These are phyloP conservation scores for Tachypleus tridentatus DNA, from an alignment of 1,140 invertebrate species.

Conservation along the genomic window DNA sequence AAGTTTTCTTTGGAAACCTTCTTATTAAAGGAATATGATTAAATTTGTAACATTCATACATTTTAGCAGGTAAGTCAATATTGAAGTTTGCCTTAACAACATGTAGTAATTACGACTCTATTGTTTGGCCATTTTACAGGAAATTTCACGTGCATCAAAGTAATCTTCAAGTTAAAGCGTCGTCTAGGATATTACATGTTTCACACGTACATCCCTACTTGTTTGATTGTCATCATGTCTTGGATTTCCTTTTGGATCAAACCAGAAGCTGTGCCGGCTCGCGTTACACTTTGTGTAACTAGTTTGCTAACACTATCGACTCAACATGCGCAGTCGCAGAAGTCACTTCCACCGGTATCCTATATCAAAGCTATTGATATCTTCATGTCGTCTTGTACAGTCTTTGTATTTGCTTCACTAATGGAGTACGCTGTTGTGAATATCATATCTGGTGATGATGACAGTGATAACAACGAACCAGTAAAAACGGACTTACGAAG, in stretches of 20 bases:
- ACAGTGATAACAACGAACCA: too few species aligned
- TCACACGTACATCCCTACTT: conserved; percentile 63
- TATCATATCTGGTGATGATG: conserved; percentile 41
- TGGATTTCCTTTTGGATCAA: conserved; percentile 34
- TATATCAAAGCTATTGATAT: conserved; percentile 52
- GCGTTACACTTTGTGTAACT: conserved; percentile 32
- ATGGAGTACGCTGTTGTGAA: conserved; percentile 90
- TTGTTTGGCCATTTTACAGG: conserved; percentile 37
- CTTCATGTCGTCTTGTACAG: conserved; percentile 24
- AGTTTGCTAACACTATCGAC: conserved; percentile 69
- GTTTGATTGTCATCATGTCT: conserved; percentile 34
- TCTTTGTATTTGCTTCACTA: conserved; percentile 77
- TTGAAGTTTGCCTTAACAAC: too few species aligned
- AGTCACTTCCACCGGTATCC: conserved; percentile 76
- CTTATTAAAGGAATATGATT: too few species aligned
- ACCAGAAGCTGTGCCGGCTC: conserved; percentile 36
- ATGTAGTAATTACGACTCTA: too few species aligned
- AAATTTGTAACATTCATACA: too few species aligned
- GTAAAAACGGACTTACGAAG: too few species aligned
- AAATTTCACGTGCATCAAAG: conserved; percentile 77
- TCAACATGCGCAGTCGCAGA: conserved; percentile 37
- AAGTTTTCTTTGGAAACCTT: too few species aligned
- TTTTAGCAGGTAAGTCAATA: too few species aligned
- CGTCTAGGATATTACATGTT: conserved; percentile 74
- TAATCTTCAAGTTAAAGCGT: conserved; percentile 68